Evolutionary conservation across 2,888 invertebrate genomes (phyloP).

Genomic region (Silvanus unidentatus): DNA sequence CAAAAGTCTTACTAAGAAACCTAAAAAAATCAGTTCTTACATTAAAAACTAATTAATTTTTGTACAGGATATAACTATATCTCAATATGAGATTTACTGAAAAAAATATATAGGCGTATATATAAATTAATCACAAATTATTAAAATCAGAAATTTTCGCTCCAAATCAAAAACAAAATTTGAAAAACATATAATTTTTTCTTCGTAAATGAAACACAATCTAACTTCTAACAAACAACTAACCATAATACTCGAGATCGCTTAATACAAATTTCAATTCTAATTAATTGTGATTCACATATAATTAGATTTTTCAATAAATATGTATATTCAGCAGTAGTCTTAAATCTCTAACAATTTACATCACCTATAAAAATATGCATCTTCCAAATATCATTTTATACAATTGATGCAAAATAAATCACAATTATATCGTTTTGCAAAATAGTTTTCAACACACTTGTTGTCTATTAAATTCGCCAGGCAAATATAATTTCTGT

Average conservation of each 20-base stretch:
- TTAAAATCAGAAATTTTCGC: neutral
- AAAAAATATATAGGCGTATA: no score
- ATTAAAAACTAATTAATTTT: no score
- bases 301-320: neutral
- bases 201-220: no score
- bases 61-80: no score
- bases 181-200: no score
- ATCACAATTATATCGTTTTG: neutral
- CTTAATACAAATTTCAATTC: no score
- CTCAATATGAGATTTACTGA: constrained; percentile 35
- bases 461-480: constrained; percentile 48
- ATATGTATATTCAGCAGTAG: constrained; percentile 6
- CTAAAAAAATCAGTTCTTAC: constrained; percentile 4
- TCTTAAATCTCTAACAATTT: constrained; percentile 14
- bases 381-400: no score
- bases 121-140: neutral
- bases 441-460: constrained; percentile 16
- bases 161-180: no score
- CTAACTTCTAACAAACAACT: no score
- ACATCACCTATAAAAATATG: constrained; percentile 16
- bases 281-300: constrained; percentile 1
- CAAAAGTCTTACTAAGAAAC: constrained; percentile 6
- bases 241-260: constrained; percentile 11
- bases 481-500: constrained; percentile 66
- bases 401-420: neutral